Conservation (phyloP, 2,797 vertebrate genomes). For the Clarias laeviceps region DNA sequence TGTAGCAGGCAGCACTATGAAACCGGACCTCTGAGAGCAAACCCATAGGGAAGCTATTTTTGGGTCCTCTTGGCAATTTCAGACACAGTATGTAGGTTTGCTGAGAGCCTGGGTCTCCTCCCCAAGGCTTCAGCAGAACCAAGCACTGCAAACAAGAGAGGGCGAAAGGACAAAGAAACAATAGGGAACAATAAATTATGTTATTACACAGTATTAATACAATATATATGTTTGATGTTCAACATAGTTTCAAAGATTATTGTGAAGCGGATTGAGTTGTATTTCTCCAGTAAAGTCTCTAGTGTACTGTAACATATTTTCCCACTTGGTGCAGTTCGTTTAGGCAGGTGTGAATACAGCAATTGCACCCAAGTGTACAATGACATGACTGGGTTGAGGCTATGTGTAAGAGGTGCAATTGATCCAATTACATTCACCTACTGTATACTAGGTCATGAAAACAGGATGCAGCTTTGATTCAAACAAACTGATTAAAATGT, state of each 20-base stretch:
- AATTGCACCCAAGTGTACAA: background rate
- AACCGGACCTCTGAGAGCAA: slow-evolving; percentile 44
- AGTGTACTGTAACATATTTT: background rate
- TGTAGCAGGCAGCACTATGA: slow-evolving; percentile 34
- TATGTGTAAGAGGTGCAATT: background rate
- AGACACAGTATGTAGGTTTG: slow-evolving; percentile 57
- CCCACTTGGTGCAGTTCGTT: background rate
- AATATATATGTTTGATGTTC: background rate
- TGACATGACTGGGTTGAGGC: background rate
- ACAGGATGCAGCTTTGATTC: background rate
- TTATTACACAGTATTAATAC: background rate
- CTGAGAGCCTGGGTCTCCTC: slow-evolving; percentile 55
- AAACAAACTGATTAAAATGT: background rate
- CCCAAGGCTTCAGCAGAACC: slow-evolving; percentile 44
- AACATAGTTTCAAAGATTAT: background rate
- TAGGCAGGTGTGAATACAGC: slow-evolving; percentile 13
- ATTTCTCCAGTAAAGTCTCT: background rate
- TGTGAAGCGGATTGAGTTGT: background rate
- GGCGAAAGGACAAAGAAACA: slow-evolving; percentile 37
- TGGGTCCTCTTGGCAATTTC: slow-evolving; percentile 60
- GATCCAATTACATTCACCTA: background rate
- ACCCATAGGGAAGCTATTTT: slow-evolving; percentile 66
- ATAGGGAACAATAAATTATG: slow-evolving; percentile 27
- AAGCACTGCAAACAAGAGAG: slow-evolving; percentile 46
- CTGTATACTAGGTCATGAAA: background rate